These are phyloP conservation scores for Bombus sylvicola DNA, from an alignment of 1,140 invertebrate species.

Conservation along the genomic window DNA sequence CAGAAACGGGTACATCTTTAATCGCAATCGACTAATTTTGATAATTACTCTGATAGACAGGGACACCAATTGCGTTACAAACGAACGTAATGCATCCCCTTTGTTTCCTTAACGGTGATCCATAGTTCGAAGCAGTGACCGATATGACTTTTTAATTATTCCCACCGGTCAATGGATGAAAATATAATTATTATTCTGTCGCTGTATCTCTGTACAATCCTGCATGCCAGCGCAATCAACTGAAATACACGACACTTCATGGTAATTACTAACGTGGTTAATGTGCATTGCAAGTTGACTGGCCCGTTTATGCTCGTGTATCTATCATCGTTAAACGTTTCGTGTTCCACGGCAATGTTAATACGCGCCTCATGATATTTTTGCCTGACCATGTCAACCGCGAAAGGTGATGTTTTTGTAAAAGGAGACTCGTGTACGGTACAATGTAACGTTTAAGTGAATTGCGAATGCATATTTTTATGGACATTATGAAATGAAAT, in stretches of 20 bases:
- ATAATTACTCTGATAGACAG: constrained; percentile 3
- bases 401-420: background rate
- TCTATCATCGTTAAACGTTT: constrained; percentile 28
- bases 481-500: background rate
- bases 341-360: background rate
- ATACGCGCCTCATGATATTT: constrained; percentile 23
- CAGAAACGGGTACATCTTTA: background rate
- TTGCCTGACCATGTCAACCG: background rate
- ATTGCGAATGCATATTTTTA: background rate
- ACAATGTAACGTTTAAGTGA: background rate
- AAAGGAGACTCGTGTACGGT: background rate
- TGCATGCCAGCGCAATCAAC: constrained; percentile 11
- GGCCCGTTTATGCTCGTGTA: constrained; percentile 27
- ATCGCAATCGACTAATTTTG: constrained; percentile 18
- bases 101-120: background rate
- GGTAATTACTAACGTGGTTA: constrained; percentile 28
- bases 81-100: background rate
- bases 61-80: background rate
- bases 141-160: constrained; percentile 14
- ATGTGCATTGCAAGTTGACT: constrained; percentile 13
- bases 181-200: constrained; percentile 35
- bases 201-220: background rate
- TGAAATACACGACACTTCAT: constrained; percentile 36
- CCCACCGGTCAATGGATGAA: background rate
- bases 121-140: too few species aligned